Conservation (phyloP, 2,888 invertebrate genomes). For the Salticus scenicus region DNA sequence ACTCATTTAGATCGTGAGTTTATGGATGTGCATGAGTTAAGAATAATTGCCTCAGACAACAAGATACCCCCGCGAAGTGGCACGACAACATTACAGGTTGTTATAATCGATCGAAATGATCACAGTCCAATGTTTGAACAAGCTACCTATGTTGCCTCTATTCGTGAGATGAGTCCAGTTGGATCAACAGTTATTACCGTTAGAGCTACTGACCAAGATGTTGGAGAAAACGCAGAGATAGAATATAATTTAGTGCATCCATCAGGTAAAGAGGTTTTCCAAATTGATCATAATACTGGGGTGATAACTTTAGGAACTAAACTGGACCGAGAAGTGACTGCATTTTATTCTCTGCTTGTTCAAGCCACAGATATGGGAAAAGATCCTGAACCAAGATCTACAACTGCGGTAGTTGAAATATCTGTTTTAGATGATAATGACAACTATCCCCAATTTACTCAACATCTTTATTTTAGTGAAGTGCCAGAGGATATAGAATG, state of each 20-base stretch:
- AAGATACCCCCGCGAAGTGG: slow-evolving; percentile 88
- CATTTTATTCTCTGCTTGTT: slow-evolving; percentile 88
- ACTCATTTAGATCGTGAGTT: slow-evolving; percentile 88
- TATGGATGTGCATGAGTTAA: slow-evolving; percentile 92
- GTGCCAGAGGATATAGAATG: slow-evolving; percentile 93
- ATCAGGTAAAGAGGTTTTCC: slow-evolving; percentile 80
- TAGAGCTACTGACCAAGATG: slow-evolving; percentile 93
- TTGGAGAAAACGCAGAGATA: slow-evolving; percentile 91
- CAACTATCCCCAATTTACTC: slow-evolving; percentile 94
- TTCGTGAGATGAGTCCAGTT: slow-evolving; percentile 90
- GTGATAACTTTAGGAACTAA: slow-evolving; percentile 87
- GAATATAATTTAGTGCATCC: slow-evolving; percentile 78
- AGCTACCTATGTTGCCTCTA: slow-evolving; percentile 90
- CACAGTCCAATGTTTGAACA: slow-evolving; percentile 95
- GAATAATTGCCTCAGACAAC: slow-evolving; percentile 89
- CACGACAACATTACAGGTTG: slow-evolving; percentile 90
- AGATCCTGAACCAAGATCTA: slow-evolving; percentile 85
- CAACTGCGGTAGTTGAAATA: slow-evolving; percentile 88
- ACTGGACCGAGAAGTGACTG: slow-evolving; percentile 89
- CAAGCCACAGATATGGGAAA: slow-evolving; percentile 91
- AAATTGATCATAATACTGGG: slow-evolving; percentile 87
- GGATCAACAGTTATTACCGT: slow-evolving; percentile 88
- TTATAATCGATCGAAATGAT: slow-evolving; percentile 95
- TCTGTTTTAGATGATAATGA: slow-evolving; percentile 88
- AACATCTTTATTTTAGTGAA: slow-evolving; percentile 89